These are phyloP conservation scores for Drosophila albomicans DNA, from an alignment of 1,140 invertebrate species.

Conservation along the genomic window DNA sequence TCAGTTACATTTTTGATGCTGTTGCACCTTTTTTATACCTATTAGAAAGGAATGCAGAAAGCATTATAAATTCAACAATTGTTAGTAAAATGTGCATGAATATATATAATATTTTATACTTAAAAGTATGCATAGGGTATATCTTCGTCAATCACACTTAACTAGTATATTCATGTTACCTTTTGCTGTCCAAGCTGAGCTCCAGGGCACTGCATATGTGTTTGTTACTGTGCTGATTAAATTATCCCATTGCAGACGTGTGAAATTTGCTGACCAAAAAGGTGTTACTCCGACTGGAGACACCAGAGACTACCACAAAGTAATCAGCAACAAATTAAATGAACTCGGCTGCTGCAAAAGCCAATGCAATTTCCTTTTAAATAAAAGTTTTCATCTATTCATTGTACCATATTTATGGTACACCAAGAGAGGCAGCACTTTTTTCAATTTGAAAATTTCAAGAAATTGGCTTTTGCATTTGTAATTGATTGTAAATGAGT, in stretches of 20 bases:
- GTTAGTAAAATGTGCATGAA: background rate
- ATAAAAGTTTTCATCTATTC: background rate
- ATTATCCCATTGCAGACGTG: constrained; percentile 76
- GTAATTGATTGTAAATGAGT: no score
- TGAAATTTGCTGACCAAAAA: constrained; percentile 47
- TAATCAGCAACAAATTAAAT: constrained; percentile 59
- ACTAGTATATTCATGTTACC: background rate
- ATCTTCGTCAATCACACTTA: background rate
- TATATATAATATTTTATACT: background rate
- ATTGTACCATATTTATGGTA: background rate
- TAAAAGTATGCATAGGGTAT: background rate
- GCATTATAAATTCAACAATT: background rate
- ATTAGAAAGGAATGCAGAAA: background rate
- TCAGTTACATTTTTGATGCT: constrained; percentile 43
- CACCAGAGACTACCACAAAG: constrained; percentile 37
- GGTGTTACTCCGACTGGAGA: constrained; percentile 9
- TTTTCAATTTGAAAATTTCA: no score
- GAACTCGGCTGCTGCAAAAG: background rate
- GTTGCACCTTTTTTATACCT: constrained; percentile 43
- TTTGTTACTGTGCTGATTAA: constrained; percentile 78
- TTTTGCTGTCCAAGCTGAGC: constrained; percentile 5
- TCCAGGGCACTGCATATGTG: constrained; percentile 59
- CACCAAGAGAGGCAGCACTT: no score
- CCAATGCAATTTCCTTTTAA: background rate
- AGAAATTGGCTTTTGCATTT: no score